A percentile compares a stretch with the other conserved stretches of the same genome.
phyloP scores from a whole-genome alignment of 2,113 vertebrate genomes.

The Tor tambroides region DNA sequence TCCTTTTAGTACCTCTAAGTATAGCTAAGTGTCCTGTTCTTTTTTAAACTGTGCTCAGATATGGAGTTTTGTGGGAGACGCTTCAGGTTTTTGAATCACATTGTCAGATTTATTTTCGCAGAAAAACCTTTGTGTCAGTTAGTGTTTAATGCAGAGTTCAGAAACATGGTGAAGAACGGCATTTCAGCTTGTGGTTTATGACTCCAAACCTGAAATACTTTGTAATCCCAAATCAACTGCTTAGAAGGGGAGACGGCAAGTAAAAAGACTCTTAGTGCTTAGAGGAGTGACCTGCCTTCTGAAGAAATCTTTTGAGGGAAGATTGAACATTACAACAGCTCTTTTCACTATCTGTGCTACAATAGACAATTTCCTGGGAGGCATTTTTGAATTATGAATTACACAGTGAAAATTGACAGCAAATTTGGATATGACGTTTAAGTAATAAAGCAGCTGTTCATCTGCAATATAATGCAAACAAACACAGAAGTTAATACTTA shows the following conservation, averaged over 20 bases:
- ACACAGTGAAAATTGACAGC: not conserved
- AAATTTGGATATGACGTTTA: not conserved
- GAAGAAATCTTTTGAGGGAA: not conserved
- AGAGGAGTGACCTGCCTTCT: conserved; percentile 12
- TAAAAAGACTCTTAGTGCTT: conserved; percentile 63
- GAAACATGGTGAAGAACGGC: conserved; percentile 38
- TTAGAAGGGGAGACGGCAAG: conserved; percentile 73
- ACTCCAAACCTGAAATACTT: conserved; percentile 73
- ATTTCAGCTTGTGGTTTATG: conserved; percentile 59
- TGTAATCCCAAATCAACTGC: conserved; percentile 76
- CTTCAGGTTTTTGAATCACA: not conserved
- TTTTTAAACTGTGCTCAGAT: not conserved
- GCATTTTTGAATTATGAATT: not conserved
- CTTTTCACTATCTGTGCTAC: not conserved
- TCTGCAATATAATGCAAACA: not conserved
- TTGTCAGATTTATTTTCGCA: not conserved
- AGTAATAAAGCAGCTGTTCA: not conserved
- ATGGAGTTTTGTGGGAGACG: not conserved
- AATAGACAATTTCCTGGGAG: not conserved
- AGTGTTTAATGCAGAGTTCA: not conserved
- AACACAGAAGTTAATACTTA: not conserved
- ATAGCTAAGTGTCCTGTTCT: conserved; percentile 43
- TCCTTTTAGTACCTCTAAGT: conserved; percentile 58
- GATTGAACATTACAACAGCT: not conserved
- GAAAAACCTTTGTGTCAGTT: not conserved